Percentiles rank a stretch among this genome's conserved stretches.
Evolutionary conservation across 2,888 invertebrate species (phyloP).

Genomic region (Cerceris ruficornis): DNA sequence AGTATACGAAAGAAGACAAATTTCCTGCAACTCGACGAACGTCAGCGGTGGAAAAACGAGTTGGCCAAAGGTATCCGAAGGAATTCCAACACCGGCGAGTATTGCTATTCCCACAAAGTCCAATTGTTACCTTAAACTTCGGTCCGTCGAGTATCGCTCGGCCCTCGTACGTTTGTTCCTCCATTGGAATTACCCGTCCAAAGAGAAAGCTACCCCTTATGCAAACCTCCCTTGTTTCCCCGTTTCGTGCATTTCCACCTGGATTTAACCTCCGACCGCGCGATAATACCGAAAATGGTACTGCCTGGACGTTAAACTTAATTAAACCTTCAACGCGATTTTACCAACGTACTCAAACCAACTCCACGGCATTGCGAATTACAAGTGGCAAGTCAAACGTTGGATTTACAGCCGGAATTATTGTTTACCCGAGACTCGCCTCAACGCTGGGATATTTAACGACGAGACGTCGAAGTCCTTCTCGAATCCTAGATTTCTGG

Average conservation of each 20-base stretch:
- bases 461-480: no score
- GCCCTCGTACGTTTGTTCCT: constrained; percentile 39
- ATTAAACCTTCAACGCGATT: background rate
- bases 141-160: constrained; percentile 34
- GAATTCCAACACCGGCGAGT: constrained; percentile 4
- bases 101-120: constrained; percentile 11
- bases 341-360: background rate
- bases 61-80: background rate
- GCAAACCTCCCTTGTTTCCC: constrained; percentile 10
- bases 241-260: constrained; percentile 16
- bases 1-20: no score
- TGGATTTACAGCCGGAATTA: no score
- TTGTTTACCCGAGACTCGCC: no score
- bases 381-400: no score
- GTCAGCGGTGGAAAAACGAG: background rate
- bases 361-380: no score
- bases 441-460: no score
- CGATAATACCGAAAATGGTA: constrained; percentile 7
- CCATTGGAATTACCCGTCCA: constrained; percentile 49
- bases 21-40: no score
- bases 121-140: constrained; percentile 41
- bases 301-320: background rate
- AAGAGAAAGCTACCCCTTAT: constrained; percentile 10
- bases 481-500: no score
- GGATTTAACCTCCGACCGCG: constrained; percentile 2